Evolutionary conservation across 2,888 invertebrate species (phyloP).

Genomic region (Oxycera nigricornis): DNA sequence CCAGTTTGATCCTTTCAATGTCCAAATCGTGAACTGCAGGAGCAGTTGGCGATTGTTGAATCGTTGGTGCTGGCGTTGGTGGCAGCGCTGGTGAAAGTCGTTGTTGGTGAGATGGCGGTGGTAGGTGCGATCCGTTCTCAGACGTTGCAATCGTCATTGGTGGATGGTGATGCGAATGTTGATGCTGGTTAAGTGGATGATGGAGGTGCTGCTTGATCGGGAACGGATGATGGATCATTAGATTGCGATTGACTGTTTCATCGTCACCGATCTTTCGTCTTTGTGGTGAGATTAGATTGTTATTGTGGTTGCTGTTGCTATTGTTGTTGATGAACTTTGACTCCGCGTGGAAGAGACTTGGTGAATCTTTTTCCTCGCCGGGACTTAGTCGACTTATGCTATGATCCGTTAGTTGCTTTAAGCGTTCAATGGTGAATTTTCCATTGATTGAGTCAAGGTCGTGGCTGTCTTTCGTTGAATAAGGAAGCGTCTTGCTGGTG

Average conservation of each 20-base stretch:
- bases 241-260: conserved; percentile 47
- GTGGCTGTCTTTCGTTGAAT: conserved; percentile 21
- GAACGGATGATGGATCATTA: conserved; percentile 46
- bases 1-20: conserved; percentile 61
- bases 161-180: conserved; percentile 38
- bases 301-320: conserved; percentile 50
- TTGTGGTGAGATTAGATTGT: conserved; percentile 50
- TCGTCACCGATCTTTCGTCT: conserved; percentile 55
- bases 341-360: conserved; percentile 44
- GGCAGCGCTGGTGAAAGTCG: no score
- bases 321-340: conserved; percentile 51
- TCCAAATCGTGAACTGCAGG: conserved; percentile 55
- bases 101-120: background rate
- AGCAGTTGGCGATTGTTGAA: background rate
- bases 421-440: conserved; percentile 59
- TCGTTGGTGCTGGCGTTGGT: conserved; percentile 15
- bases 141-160: conserved; percentile 45
- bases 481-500: conserved; percentile 21
- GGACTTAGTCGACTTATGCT: conserved; percentile 59
- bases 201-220: conserved; percentile 47
- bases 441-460: conserved; percentile 51
- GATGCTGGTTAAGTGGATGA: conserved; percentile 41
- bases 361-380: conserved; percentile 47
- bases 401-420: conserved; percentile 59
- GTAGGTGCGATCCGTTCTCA: conserved; percentile 39